Evolutionary conservation across 2,888 invertebrate genomes (phyloP), one percentile per base, ranked within the genome.

Genomic region (Toxonevra muliebris): DNA sequence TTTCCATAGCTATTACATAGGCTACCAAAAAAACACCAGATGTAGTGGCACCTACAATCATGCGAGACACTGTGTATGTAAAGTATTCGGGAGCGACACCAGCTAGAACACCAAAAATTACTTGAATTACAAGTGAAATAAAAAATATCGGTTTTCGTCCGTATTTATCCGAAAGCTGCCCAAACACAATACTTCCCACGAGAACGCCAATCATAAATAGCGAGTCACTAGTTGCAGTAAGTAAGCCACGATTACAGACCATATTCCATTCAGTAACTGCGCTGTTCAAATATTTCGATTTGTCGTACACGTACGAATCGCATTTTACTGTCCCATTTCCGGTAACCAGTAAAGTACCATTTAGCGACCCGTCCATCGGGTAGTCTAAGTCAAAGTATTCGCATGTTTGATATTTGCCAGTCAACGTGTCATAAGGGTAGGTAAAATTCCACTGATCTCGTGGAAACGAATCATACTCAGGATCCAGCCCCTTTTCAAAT

Each of bases 1-100:
- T 90, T 85, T 91, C 91, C 84, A 86, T 87, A 88, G 92, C 91
- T 74, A 93, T 90, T 54, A 93, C 93, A 80, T 93, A 93, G 42
- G 92, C 91, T 40, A 93, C 92, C 69, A 93, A 86, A 77, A 93
- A 93, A 13, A 92, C 91, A 0, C 93, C 93, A 12, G 92, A 92
- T 5, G 92, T 92, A 17, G 91, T 91, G 11, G 91, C 89, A 13
- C 93, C 93, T 41, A 93, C 88, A 70, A 93, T 84, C 73, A 90
- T 86, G 73, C 93, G 87, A 45, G 90, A 87, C 64, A 90, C 82
- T 17, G 91, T 89, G 78, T 91, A 93, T 55, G 88, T 88, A 78
- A 90, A 87, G 79, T 90, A 91, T 75, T 92, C 90, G 0, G 91
- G 91, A 0, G 92, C 87, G 50, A 92, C 77, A 7, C 90, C 90